Conservation (phyloP, 2,113 vertebrate genomes). For the Tragelaphus imberbis region DNA sequence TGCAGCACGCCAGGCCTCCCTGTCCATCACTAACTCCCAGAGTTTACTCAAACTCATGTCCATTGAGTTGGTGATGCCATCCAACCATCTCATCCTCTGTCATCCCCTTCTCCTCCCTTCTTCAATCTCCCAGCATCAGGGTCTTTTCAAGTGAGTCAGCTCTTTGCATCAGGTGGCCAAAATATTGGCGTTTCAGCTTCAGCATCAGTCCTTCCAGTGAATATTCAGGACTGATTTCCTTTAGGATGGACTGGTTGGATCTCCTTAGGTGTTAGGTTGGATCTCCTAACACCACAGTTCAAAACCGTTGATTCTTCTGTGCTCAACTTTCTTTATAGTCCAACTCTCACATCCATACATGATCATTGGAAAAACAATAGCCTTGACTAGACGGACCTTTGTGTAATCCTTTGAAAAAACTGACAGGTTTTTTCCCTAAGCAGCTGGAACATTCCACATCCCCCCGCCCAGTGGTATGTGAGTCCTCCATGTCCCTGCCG, state of each 20-base stretch:
- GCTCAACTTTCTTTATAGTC: neutral
- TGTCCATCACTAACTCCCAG: neutral
- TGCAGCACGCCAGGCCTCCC: neutral
- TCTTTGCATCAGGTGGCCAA: neutral
- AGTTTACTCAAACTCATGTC: neutral
- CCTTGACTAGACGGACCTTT: neutral
- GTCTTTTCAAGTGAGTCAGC: neutral
- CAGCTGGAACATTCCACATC: accelerated
- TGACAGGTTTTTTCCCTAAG: neutral
- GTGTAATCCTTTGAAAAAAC: neutral
- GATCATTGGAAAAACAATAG: neutral
- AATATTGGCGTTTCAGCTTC: neutral
- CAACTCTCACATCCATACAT: neutral
- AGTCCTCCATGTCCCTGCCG: accelerated
- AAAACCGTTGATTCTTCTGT: accelerated
- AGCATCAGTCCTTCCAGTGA: neutral
- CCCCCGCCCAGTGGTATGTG: neutral
- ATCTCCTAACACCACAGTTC: neutral
- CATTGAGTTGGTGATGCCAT: neutral
- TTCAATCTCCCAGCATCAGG: neutral
- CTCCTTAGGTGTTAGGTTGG: too few species aligned
- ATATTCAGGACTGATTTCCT: neutral
- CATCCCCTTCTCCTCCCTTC: neutral
- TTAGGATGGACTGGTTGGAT: neutral
- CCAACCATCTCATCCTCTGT: neutral